A percentile compares a stretch with the other conserved stretches of the same genome.
Conservation (phyloP, 2,113 vertebrate genomes). For the Halichoeres trimaculatus region DNA sequence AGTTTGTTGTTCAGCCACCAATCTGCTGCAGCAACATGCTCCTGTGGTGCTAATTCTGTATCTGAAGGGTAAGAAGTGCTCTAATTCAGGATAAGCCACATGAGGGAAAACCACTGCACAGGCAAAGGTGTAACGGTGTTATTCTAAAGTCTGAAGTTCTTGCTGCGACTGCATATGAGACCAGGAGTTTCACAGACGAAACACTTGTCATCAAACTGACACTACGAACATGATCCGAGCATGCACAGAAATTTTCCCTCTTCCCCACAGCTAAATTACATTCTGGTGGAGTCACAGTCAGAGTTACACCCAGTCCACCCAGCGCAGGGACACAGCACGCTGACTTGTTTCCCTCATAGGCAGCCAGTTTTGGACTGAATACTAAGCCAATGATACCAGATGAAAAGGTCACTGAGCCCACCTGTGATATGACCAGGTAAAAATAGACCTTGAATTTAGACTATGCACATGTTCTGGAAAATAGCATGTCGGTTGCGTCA, state of each 20-base stretch:
- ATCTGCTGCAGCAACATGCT: constrained; percentile 36
- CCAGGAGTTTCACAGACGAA: constrained; percentile 12
- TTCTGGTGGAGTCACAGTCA: constrained; percentile 20
- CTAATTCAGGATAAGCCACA: constrained; percentile 13
- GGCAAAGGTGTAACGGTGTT: too few species aligned
- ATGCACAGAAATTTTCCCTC: constrained; percentile 13
- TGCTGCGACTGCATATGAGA: background rate
- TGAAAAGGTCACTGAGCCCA: background rate
- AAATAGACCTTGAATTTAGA: background rate
- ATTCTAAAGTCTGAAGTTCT: background rate
- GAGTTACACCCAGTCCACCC: constrained; percentile 19
- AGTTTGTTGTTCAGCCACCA: constrained; percentile 45
- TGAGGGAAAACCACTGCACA: background rate
- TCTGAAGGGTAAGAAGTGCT: constrained; percentile 21
- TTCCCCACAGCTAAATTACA: constrained; percentile 12
- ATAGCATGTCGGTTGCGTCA: background rate
- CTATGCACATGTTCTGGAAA: background rate
- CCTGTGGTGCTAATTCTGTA: constrained; percentile 21
- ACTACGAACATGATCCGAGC: constrained; percentile 6
- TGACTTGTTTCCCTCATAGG: background rate
- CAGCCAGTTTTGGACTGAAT: background rate
- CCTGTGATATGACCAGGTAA: background rate
- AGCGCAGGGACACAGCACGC: constrained; percentile 1
- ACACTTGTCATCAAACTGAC: background rate
- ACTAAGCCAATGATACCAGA: constrained; percentile 9